Evolutionary conservation across 2,797 vertebrate species (phyloP), one percentile per base, ranked within the genome.

Genomic region (Anabas testudineus): DNA sequence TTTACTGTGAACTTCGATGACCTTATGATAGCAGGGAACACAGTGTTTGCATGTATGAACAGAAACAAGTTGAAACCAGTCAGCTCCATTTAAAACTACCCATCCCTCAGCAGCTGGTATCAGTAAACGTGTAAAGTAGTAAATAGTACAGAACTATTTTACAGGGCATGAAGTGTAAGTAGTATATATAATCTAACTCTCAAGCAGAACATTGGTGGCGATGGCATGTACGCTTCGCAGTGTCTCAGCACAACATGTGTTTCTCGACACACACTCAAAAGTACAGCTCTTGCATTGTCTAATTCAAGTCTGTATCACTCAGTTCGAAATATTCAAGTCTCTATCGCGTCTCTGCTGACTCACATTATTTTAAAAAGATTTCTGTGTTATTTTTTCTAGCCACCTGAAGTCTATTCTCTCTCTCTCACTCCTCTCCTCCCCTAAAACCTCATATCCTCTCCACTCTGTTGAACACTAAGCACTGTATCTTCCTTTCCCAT

Each of bases 401-500:
- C 19, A n/a, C 2, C 18, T 47, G 12, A 54, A 52, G 34, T 65
- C 19, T 41, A 8, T 45, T 60, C 13, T 4, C 54, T 67, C n/a
- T 28, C 34, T 43, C 15, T 37, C 9, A 22, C 34, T 18, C 26
- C 41, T 19, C 10, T 16, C 28, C 34, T 19, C 24, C 26, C 56
- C 36, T 24, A 41, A 65, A 71, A 42, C 64, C 26, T 75, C 32
- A 41, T 10, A 49, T 73, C 52, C n/a, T 66, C 16, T 71, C 26
- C 24, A 49, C 19, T 62, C 46, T 72, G 54, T 67, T 64, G 39
- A 74, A 67, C 52, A 42, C 65, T 45, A 45, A 67, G 28, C 19
- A 18, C 14, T 62, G 39, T 52, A 81, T 74, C 67, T 55, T 47
- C 65, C 13, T 60, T 45, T 67, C 46, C 39, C 16, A 67, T 90